Conservation (phyloP, 2,888 invertebrate genomes). For the Ceramica pisi region DNA sequence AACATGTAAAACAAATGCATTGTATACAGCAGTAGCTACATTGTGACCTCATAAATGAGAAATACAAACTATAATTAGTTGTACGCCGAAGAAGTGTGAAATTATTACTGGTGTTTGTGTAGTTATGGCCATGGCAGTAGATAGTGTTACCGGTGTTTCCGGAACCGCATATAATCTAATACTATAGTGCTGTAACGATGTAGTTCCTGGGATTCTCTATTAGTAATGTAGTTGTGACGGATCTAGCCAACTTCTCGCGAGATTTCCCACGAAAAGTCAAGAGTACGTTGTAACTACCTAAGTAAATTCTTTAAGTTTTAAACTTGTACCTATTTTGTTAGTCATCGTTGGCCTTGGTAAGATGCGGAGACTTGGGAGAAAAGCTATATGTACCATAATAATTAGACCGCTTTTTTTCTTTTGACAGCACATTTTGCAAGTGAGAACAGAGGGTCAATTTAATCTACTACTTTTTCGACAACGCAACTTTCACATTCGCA, state of each 20-base stretch:
- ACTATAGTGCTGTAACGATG: conserved; percentile 27
- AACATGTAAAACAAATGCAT: conserved; percentile 40
- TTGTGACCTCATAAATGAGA: conserved; percentile 12
- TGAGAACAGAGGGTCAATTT: too few relatives aligned
- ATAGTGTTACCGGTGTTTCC: conserved; percentile 34
- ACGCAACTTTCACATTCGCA: too few relatives aligned
- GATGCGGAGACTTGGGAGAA: background rate
- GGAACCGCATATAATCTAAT: conserved; percentile 10
- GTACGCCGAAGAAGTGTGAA: background rate
- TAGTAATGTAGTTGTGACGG: conserved; percentile 21
- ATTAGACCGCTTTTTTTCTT: background rate
- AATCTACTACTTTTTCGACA: too few relatives aligned
- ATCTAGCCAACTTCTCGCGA: conserved; percentile 2
- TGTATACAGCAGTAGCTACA: conserved; percentile 17
- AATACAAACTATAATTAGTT: background rate
- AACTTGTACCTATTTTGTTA: conserved; percentile 10
- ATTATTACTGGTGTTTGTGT: conserved; percentile 12
- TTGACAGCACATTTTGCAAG: background rate
- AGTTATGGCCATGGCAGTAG: background rate
- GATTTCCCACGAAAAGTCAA: conserved; percentile 40
- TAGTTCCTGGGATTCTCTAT: conserved; percentile 48
- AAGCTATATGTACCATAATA: background rate
- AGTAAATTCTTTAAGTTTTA: background rate
- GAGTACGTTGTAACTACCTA: background rate
- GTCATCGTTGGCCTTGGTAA: conserved; percentile 11